phyloP scores from a whole-genome alignment of 2,113 vertebrate species.

The Eulemur rufifrons region DNA sequence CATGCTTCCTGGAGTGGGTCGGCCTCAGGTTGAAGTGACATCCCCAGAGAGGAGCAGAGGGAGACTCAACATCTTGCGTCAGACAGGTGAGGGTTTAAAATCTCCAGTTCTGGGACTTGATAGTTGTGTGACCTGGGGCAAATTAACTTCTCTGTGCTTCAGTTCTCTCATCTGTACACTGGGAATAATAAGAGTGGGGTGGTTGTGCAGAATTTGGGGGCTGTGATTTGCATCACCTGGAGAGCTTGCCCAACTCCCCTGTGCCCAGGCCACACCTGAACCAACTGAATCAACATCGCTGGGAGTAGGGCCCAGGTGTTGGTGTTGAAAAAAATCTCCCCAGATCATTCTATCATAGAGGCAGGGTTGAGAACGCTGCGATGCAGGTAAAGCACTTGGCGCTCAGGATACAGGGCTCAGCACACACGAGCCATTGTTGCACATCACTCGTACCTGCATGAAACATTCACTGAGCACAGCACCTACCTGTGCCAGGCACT shows the following conservation, averaged over 20 bases:
- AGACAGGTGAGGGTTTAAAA: not conserved
- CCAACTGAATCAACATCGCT: not conserved
- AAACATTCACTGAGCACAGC: not conserved
- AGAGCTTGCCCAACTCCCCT: not conserved
- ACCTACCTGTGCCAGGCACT: not conserved
- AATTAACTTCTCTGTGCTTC: not conserved
- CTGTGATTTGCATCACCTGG: not conserved
- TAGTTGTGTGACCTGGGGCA: not conserved
- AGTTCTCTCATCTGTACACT: not conserved
- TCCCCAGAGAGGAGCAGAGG: not conserved
- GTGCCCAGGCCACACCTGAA: not conserved
- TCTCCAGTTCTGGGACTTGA: not conserved
- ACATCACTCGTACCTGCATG: accelerated
- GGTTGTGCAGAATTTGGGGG: not conserved
- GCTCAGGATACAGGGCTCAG: not conserved
- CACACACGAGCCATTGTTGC: accelerated
- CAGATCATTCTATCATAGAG: not conserved
- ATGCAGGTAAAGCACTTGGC: accelerated
- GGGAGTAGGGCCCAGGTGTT: not conserved
- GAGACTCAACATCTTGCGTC: not conserved
- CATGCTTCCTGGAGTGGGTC: not conserved
- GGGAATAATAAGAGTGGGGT: not conserved
- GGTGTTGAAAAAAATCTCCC: not conserved
- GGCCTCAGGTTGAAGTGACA: not conserved
- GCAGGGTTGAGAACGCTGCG: not conserved